Evolutionary conservation across 2,888 invertebrate genomes (phyloP).

Genomic region (Aricia artaxerxes): DNA sequence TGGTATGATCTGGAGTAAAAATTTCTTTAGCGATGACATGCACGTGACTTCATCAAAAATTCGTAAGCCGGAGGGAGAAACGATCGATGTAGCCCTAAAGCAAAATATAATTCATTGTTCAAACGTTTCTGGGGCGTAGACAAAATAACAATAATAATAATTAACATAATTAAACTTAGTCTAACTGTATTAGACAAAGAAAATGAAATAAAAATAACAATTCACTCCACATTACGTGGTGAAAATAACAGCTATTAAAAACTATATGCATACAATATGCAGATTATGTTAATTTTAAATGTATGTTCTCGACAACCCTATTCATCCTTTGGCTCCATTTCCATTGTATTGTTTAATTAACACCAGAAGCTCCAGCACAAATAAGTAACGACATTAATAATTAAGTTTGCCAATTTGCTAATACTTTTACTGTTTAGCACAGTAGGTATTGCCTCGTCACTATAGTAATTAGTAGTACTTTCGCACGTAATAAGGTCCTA

Average conservation of each 20-base stretch:
- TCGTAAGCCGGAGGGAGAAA: too few species aligned
- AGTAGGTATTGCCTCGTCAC: background rate
- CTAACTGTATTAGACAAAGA: constrained; percentile 50
- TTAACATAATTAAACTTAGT: too few species aligned
- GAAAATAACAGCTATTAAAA: background rate
- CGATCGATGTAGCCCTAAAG: too few species aligned
- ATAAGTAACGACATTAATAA: background rate
- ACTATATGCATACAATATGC: constrained; percentile 41
- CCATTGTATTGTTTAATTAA: constrained; percentile 29
- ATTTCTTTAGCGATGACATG: too few species aligned
- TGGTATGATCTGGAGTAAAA: too few species aligned
- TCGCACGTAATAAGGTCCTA: background rate
- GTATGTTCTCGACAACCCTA: background rate
- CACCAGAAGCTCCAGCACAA: constrained; percentile 25
- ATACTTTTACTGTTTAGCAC: background rate
- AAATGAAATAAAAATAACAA: constrained; percentile 39
- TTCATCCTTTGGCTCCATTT: constrained; percentile 15
- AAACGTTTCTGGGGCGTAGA: too few species aligned
- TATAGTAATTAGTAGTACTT: constrained; percentile 4
- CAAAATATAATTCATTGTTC: too few species aligned
- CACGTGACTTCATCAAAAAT: too few species aligned
- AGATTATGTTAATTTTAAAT: constrained; percentile 2
- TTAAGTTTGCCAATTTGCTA: background rate
- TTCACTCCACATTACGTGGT: constrained; percentile 42
- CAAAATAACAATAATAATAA: too few species aligned